Evolutionary conservation across 53 echinoderm and acorn worm genomes (phyloP).

Genomic region (Echinarachnius parma): DNA sequence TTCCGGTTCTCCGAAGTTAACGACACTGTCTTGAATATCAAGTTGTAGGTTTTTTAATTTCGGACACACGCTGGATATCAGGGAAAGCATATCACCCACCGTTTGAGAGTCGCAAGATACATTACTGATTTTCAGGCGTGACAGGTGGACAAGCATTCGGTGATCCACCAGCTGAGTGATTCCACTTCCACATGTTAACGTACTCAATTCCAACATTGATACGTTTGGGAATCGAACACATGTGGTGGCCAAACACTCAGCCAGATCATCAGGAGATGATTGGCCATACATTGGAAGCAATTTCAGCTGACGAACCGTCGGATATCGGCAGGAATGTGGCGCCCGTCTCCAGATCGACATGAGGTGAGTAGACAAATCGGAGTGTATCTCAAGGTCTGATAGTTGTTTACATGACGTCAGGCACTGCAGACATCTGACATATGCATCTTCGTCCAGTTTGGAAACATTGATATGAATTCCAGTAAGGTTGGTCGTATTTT

Average conservation of each 20-base stretch:
- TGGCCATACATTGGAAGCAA: neutral
- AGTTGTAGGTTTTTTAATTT: neutral
- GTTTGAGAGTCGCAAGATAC: neutral
- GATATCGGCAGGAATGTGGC: conserved; percentile 4
- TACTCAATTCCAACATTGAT: neutral
- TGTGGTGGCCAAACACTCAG: neutral
- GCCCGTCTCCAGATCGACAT: neutral
- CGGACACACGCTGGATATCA: conserved; percentile 9
- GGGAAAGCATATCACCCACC: neutral
- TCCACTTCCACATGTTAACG: neutral
- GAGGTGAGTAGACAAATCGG: neutral
- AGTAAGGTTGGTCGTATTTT: conserved; percentile 13
- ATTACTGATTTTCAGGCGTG: neutral
- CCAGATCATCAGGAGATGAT: neutral
- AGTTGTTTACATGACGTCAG: conserved; percentile 3
- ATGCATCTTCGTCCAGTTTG: conserved; percentile 3
- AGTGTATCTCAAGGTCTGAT: neutral
- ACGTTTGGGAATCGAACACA: conserved; percentile 23
- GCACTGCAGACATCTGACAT: conserved; percentile 2
- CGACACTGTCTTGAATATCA: neutral
- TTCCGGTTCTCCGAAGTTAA: neutral
- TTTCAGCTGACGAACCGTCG: neutral
- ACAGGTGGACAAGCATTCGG: neutral
- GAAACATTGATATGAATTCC: conserved; percentile 22
- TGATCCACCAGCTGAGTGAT: neutral